Evolutionary conservation across 2,113 vertebrate genomes (phyloP), one percentile per base, ranked within the genome.

Genomic region (Chiloscyllium plagiosum): DNA sequence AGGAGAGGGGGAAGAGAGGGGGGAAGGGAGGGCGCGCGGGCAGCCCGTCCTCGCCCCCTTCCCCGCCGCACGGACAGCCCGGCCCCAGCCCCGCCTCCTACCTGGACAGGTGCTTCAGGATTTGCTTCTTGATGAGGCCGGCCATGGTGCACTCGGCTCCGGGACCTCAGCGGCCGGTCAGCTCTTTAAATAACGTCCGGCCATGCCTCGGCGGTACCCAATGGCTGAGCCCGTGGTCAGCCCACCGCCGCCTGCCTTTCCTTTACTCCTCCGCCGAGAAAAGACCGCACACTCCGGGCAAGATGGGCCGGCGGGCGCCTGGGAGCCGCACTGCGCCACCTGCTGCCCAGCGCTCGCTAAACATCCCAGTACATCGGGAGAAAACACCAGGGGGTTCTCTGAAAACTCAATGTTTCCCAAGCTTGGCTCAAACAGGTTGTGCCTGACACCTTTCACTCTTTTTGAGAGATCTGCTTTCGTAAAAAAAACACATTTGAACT

Each of bases 101-200:
- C 99, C 99, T 98, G 97, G 99, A 99, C 96, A 99, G 98, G 97
- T 99, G 99, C 96, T 99, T 99, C 96, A 99, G 97, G 96, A 99
- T 99, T 97, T 99, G 99, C 97, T 99, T 99, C 97, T 99, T 99
- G 96, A 99, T 99, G 89, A 99, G 98, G 83, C 98, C 99, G 87
- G 99, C 99, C 99, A 99, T 99, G 87, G 96, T 97, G 96, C 96
- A 66, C 78, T 96, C 72, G 96, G 1, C 13, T 4, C 66, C 85
- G 96, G 76, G 78, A 6, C 50, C 50, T 33, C 70, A 76, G 50
- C 7, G 56, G 52, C 24, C 85, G 50, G 29, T 92, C 95, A 37
- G 52, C 33, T 50, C 69, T 92, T n/a, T 15, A n/a, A 33, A 4
- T 1, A 2, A 4, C 37, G 50, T 29, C 33, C 87, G 0, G 3